phyloP scores from a whole-genome alignment of 2,113 vertebrate genomes.

The Origma solitaria region DNA sequence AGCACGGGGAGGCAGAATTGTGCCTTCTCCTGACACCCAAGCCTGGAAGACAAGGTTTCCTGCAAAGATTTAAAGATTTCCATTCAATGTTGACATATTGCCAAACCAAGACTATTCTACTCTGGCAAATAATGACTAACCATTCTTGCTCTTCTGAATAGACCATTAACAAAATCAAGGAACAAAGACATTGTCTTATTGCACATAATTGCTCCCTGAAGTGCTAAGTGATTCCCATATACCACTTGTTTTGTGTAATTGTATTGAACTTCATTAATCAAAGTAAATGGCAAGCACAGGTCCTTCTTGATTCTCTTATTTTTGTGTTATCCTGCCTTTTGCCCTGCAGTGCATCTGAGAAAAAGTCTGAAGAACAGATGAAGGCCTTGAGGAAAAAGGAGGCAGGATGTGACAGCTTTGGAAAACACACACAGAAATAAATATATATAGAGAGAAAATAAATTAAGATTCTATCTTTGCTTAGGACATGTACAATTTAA shows the following conservation, averaged over 20 bases:
- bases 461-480: conserved; percentile 7
- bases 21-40: neutral
- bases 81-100: neutral
- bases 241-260: neutral
- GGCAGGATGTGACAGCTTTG: neutral
- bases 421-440: neutral
- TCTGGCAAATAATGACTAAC: neutral
- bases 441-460: neutral
- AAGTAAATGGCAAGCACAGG: neutral
- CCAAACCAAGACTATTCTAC: neutral
- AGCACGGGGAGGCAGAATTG: neutral
- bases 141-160: neutral
- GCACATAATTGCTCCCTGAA: neutral
- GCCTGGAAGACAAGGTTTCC: neutral
- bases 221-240: neutral
- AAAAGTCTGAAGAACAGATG: neutral
- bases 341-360: neutral
- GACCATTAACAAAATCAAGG: neutral
- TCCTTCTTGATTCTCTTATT: neutral
- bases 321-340: neutral
- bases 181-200: neutral
- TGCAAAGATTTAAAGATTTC: neutral
- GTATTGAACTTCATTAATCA: neutral
- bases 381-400: conserved; percentile 22
- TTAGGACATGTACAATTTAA: conserved; percentile 23